These are phyloP conservation scores for Drosophila pseudotakahashii DNA, from an alignment of 2,888 invertebrate genomes.

Conservation along the genomic window DNA sequence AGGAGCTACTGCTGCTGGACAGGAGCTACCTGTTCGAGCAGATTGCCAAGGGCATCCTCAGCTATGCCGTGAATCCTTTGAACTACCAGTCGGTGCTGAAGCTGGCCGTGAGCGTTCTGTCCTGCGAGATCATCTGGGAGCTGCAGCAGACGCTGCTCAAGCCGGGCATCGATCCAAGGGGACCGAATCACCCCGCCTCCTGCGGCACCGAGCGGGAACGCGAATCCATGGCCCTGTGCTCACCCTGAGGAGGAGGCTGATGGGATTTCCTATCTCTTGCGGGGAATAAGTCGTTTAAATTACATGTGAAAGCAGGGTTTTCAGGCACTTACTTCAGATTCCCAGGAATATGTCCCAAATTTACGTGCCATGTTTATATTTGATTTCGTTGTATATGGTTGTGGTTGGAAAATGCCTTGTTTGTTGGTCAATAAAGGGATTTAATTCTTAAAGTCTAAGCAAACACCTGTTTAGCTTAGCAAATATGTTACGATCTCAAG, in stretches of 20 bases:
- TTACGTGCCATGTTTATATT: background rate
- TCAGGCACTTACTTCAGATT: background rate
- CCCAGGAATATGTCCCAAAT: background rate
- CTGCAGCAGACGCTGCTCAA: slow-evolving; percentile 78
- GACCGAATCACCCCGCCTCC: slow-evolving; percentile 58
- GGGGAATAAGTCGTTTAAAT: background rate
- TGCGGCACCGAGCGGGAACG: slow-evolving; percentile 67
- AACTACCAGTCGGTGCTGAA: slow-evolving; percentile 77
- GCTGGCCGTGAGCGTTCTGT: slow-evolving; percentile 75
- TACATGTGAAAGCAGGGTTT: background rate
- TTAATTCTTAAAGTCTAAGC: background rate
- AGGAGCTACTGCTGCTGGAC: slow-evolving; percentile 76
- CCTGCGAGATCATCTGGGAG: slow-evolving; percentile 80
- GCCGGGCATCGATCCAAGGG: slow-evolving; percentile 63
- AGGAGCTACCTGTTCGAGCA: slow-evolving; percentile 75
- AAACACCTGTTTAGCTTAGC: background rate
- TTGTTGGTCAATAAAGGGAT: background rate
- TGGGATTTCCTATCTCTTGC: background rate
- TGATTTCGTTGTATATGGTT: background rate
- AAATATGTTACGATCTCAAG: background rate
- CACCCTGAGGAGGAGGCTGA: background rate
- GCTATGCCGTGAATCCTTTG: slow-evolving; percentile 76
- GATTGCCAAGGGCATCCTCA: slow-evolving; percentile 78
- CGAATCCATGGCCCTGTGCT: slow-evolving; percentile 57
- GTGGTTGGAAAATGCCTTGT: background rate